Evolutionary conservation across 2,888 invertebrate species (phyloP).

Genomic region (Sinopyrophorus schimmeli): DNA sequence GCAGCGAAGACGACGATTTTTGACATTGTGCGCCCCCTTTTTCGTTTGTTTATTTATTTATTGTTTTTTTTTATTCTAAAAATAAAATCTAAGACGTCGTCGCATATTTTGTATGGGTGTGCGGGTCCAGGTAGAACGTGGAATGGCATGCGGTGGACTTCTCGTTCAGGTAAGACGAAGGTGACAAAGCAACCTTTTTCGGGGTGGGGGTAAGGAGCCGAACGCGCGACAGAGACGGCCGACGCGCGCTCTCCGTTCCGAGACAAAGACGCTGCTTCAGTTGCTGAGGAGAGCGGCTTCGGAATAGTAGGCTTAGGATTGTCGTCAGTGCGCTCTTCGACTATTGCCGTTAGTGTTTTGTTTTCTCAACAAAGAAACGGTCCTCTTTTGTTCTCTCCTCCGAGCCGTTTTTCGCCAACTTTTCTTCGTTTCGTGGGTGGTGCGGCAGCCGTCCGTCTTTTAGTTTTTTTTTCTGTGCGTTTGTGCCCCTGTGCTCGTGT

Average conservation of each 20-base stretch:
- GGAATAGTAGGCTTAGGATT: no score
- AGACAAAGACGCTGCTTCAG: constrained; percentile 5
- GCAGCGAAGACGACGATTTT: no score
- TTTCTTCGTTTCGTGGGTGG: not conserved
- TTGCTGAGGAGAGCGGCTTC: constrained; percentile 30
- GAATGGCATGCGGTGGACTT: constrained; percentile 40
- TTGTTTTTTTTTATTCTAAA: not conserved
- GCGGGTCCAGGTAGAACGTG: constrained; percentile 40
- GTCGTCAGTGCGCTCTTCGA: no score
- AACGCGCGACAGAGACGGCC: constrained; percentile 19
- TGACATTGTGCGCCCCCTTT: no score
- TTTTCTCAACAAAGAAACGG: no score
- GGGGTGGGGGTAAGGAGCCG: constrained; percentile 28
- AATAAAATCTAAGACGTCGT: constrained; percentile 14
- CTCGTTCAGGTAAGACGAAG: constrained; percentile 39
- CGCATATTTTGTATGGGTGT: constrained; percentile 37
- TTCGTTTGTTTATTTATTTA: no score
- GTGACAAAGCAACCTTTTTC: constrained; percentile 37
- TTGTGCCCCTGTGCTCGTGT: constrained; percentile 10
- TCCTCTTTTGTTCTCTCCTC: no score
- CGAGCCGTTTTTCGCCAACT: no score
- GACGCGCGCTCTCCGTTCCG: not conserved
- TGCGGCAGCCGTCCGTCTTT: constrained; percentile 1
- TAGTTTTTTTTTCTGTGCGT: constrained; percentile 9
- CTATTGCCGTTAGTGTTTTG: no score